Evolutionary conservation across 2,888 invertebrate species (phyloP), one percentile per base, ranked within the genome.

Genomic region (Mechanitis mazaeus): DNA sequence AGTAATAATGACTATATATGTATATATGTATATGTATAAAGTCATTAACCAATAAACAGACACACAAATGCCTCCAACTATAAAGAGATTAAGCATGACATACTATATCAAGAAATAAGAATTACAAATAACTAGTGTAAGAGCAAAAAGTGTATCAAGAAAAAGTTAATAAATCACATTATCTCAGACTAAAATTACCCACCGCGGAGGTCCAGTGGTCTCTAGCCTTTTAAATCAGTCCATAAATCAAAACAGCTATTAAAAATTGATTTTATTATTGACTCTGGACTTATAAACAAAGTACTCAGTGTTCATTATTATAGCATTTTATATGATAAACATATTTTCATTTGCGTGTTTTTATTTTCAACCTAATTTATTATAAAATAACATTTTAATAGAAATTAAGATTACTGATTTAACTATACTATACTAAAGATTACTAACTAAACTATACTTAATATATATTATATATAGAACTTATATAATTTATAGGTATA

Each of bases 191-290:
- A 54, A 33, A 45, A 55, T 55, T 35, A 28, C 28, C 45, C 12
- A 54, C 46, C 54, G 9, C 47, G 58, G 59, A 61, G 64, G 61
- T 61, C 59, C 62, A 20, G 20, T 20, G 60, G 54, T 57, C 64
- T 62, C 56, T 61, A 59, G 55, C 53, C 61, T 64, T 59, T 61
- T 59, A 69, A 59, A 56, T 63, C 55, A 62, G 60, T 58, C 60
- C 54, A 58, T 69, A 63, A 67, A 69, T 67, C 68, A 61, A 65
- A 56, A 45, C 58, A 56, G 60, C 59, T 56, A 66, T 64, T 62
- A 64, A 67, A 60, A 65, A 67, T 60, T 61, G 62, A 66, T 66
- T 67, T 67, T 63, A 69, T 67, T 65, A 64, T 56, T 56, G 58
- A 65, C 55, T 63, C 63, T 56, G 45, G 45, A 60, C 50, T 58